These are phyloP conservation scores for Corythoichthys intestinalis DNA, from an alignment of 2,113 vertebrate species.

Conservation along the genomic window DNA sequence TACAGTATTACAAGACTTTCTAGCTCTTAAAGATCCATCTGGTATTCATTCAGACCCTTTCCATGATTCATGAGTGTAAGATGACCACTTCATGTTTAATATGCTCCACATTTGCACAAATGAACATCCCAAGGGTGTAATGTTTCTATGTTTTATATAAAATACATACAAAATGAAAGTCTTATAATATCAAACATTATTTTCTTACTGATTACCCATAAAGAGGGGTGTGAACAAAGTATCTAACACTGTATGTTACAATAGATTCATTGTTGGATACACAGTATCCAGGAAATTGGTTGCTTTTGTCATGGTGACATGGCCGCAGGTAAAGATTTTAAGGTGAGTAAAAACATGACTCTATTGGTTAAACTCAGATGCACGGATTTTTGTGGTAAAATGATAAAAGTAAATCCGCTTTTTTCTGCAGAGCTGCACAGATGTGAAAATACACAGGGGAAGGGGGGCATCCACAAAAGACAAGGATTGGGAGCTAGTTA, in stretches of 20 bases:
- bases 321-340: constrained; percentile 18
- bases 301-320: constrained; percentile 62
- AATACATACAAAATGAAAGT: constrained; percentile 91
- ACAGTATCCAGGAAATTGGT: constrained; percentile 87
- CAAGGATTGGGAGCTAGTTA: neutral
- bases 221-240: constrained; percentile 78
- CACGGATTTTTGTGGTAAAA: constrained; percentile 8
- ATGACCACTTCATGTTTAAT: constrained; percentile 19
- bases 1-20: constrained; percentile 8
- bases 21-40: constrained; percentile 19
- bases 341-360: constrained; percentile 15
- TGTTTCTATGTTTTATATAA: constrained; percentile 78
- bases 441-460: neutral
- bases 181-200: constrained; percentile 81
- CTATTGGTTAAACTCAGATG: neutral
- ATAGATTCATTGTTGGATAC: constrained; percentile 84
- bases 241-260: constrained; percentile 82
- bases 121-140: constrained; percentile 29
- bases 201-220: constrained; percentile 66
- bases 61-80: constrained; percentile 35
- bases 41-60: constrained; percentile 21
- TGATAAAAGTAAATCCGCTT: neutral
- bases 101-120: constrained; percentile 25
- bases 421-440: neutral
- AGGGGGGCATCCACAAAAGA: neutral